Evolutionary conservation across 1,140 invertebrate species (phyloP), one percentile per base, ranked within the genome.

Genomic region (Tetramorium parvispinum): DNA sequence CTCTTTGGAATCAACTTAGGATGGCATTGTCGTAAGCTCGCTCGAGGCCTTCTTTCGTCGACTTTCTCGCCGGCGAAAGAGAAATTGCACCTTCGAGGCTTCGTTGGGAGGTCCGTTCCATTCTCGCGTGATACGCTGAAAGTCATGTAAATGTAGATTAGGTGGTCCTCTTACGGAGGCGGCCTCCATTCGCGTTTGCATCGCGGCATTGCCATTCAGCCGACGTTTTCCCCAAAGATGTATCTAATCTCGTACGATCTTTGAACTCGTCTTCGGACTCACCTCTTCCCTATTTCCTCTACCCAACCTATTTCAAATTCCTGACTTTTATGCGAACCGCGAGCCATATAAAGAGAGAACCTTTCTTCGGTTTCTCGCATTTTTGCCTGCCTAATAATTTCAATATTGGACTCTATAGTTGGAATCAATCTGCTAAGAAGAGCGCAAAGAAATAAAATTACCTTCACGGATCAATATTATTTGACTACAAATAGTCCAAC

Each of bases 131-230:
- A 83, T 87, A 89, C 77, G 59, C 16, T 18, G 51, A 75, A 66
- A 81, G 68, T 77, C 63, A 89, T 87, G 87, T 83, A 89, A 89
- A 89, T 89, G 87, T 88, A 88, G 77, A 89, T 89, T 86, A 86
- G 85, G 40, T 53, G 87, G 87, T 76, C 83, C 83, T 81, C 82
- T 82, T 81, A 73, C 27, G 82, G 49, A 16, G 49, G 43, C 13
- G 61, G 43, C 27, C 37, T 40, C 59, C 49, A 27, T 73, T 76
- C 55, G 32, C 46, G 70, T 37, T 73, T 73, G 53, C 68, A 40
- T 83, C 46, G 32, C 40, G 40, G 21, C 70, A 83, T 83, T 73
- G 68, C 79, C 79, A 75, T 83, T 83, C 79, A 59, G 40, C 13
- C 40, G 40, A 46, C 53, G 21, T 79, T 77, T n/a, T 53, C 53